These are phyloP conservation scores for Bombus polaris DNA, from an alignment of 1,140 invertebrate genomes.

Conservation along the genomic window DNA sequence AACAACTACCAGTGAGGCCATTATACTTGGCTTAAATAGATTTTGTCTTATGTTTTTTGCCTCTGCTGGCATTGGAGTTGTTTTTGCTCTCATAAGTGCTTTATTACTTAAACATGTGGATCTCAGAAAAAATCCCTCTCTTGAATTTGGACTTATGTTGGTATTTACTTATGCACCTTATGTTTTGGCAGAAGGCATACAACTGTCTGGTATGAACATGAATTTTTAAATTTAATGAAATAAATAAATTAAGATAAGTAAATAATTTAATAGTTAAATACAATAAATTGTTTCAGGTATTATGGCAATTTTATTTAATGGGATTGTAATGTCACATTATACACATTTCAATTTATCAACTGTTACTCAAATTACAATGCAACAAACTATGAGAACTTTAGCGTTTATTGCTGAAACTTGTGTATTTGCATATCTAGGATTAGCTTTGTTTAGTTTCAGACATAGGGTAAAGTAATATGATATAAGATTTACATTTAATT, in stretches of 20 bases:
- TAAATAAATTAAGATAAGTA: neutral
- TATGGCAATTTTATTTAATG: constrained; percentile 99
- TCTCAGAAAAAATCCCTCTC: constrained; percentile 97
- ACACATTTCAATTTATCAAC: constrained; percentile 99
- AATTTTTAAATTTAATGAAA: constrained; percentile 5
- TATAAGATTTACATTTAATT: constrained; percentile 6
- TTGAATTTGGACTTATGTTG: constrained; percentile 99
- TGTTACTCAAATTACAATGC: constrained; percentile 99
- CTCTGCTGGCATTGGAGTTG: constrained; percentile 97
- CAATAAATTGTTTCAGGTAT: constrained; percentile 89
- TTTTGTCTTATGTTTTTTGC: constrained; percentile 99
- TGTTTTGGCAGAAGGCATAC: constrained; percentile 97
- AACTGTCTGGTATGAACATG: constrained; percentile 90
- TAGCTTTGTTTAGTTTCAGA: constrained; percentile 98
- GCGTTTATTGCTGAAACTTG: constrained; percentile 99
- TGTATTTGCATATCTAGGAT: constrained; percentile 99
- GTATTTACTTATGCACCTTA: constrained; percentile 99
- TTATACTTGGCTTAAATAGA: constrained; percentile 94
- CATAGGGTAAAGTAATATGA: constrained; percentile 84
- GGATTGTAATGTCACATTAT: constrained; percentile 99
- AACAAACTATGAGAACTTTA: constrained; percentile 98
- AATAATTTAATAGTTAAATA: constrained; percentile 10
- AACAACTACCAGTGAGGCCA: constrained; percentile 88
- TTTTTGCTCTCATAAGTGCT: constrained; percentile 97
- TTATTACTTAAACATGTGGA: constrained; percentile 97